Conservation (phyloP, 2,888 invertebrate genomes). For the Julus scandinavius region DNA sequence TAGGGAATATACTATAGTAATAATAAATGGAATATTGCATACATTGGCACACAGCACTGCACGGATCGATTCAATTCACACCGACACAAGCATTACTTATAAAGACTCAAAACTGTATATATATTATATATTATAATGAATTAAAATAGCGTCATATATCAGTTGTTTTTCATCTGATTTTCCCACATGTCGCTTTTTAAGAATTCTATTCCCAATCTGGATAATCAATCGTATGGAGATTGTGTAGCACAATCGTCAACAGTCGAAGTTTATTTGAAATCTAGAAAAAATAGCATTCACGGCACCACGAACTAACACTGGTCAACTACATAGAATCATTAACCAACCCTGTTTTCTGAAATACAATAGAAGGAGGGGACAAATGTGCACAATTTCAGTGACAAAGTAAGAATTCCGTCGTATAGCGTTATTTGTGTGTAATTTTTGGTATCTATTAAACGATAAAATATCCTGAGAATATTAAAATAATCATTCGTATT, state of each 20-base stretch:
- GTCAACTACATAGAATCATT: constrained; percentile 40
- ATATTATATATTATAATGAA: constrained; percentile 48
- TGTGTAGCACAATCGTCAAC: not conserved
- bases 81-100: constrained; percentile 49
- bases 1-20: not conserved
- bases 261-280: constrained; percentile 24
- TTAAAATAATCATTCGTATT: not conserved
- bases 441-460: not conserved
- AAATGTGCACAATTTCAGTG: constrained; percentile 2
- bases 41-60: constrained; percentile 54
- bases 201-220: not conserved
- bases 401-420: not conserved
- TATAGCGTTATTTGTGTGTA: constrained; percentile 13
- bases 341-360: constrained; percentile 43
- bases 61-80: constrained; percentile 49
- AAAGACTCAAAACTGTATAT: constrained; percentile 36
- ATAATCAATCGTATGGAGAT: constrained; percentile 48
- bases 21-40: constrained; percentile 52
- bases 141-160: constrained; percentile 39
- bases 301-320: constrained; percentile 26
- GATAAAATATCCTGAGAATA: not conserved
- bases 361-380: not conserved
- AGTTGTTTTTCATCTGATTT: not conserved
- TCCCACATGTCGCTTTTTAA: not conserved
- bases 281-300: constrained; percentile 47